Evolutionary conservation across 2,113 vertebrate genomes (phyloP), one percentile per base, ranked within the genome.

Genomic region (Aleadryas rufinucha): DNA sequence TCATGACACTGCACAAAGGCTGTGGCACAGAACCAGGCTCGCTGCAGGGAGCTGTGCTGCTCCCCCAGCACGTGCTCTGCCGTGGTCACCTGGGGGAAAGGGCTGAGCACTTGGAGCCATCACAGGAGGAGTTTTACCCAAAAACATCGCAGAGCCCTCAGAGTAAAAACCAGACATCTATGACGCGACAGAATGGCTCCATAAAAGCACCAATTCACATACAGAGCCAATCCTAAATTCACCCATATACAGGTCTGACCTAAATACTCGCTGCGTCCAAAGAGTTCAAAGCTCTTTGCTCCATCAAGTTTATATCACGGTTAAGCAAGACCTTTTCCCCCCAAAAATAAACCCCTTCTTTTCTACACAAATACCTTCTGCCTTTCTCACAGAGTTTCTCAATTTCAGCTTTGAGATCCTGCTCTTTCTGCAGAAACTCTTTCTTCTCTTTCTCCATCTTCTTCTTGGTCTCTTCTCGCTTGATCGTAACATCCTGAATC

Each of bases 391-490:
- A 98, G 81, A 98, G 97, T 15, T 97, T 98, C 90, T 98, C 98
- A 26, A 98, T 98, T 87, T 99, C 99, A 15, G 97, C 97, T 70
- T 97, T 98, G 89, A 99, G 94, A 72, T 99, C 98, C 85, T 98
- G 98, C 54, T 98, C 98, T 72, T 99, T 99, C 89, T 98, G 98
- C 74, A 97, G 57, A 80, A 98, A 98, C 41, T 98, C 98, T 35
- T 98, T 99, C 96, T 98, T 98, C 31, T 99, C 98, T 66, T 98
- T 98, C 87, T 99, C 98, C 93, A 99, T 98, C 92, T 98, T 99
- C 90, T 98, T 98, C 89, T 97, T 98, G 3, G 98, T 97, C 91
- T 98, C 98, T 78, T 99, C 98, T 19, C 98, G 96, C 78, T 98
- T 99, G 69, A 98, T 97, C 0, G 98, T 98, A 52, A 99, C 97